Percentiles rank a stretch among this genome's conserved stretches.
These are phyloP conservation scores for Sialia sialis DNA, from an alignment of 2,113 vertebrate genomes.

Conservation along the genomic window DNA sequence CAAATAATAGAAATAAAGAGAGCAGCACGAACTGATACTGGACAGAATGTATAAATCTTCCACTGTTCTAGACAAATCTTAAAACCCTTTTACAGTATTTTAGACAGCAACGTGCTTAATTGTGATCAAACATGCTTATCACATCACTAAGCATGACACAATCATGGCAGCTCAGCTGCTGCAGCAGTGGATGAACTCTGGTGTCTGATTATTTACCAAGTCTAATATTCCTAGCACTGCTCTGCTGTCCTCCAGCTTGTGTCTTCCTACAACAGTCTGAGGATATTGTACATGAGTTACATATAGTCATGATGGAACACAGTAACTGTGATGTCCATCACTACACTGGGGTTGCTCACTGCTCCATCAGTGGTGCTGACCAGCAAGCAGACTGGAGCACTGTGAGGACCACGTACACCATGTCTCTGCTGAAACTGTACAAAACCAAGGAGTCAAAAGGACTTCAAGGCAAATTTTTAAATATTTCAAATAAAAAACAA, in stretches of 20 bases:
- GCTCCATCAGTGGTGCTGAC: neutral
- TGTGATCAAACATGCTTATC: neutral
- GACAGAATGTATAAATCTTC: neutral
- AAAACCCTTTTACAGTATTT: neutral
- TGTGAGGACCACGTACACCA: neutral
- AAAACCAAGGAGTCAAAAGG: neutral
- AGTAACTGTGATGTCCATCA: neutral
- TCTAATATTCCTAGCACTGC: neutral
- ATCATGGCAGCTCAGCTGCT: neutral
- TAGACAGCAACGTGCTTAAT: neutral
- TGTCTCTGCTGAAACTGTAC: neutral
- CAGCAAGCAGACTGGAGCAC: neutral
- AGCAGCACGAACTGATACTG: neutral
- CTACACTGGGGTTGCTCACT: neutral
- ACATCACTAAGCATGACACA: neutral
- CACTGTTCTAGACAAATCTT: neutral
- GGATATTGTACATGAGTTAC: neutral
- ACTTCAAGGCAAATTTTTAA: neutral
- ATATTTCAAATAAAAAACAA: neutral
- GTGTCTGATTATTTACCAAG: neutral
- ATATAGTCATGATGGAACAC: neutral
- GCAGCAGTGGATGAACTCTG: neutral
- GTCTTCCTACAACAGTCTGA: neutral
- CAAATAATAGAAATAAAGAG: neutral
- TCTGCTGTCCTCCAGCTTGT: neutral